phyloP scores from a whole-genome alignment of 2,888 invertebrate species.

The Pocota personata region DNA sequence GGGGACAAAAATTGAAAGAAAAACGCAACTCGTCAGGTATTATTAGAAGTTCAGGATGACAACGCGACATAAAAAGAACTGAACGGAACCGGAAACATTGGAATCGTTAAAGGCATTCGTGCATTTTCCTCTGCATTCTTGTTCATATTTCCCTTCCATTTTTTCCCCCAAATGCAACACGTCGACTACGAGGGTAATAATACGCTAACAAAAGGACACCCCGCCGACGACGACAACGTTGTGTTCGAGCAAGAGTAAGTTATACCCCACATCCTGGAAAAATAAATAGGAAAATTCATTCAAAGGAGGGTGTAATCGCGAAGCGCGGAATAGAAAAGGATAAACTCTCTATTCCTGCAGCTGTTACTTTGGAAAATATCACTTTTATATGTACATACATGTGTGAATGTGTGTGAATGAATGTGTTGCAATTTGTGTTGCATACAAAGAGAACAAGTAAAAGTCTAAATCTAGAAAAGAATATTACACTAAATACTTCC shows the following conservation, averaged over 20 bases:
- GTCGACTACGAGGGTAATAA: constrained; percentile 57
- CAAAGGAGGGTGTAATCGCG: constrained; percentile 2
- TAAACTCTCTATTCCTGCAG: constrained; percentile 12
- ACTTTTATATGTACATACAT: neutral
- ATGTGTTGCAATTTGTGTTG: neutral
- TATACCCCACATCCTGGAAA: neutral
- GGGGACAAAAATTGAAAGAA: constrained; percentile 49
- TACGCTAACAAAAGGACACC: constrained; percentile 47
- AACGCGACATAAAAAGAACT: neutral
- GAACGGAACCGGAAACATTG: constrained; percentile 63
- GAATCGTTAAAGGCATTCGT: constrained; percentile 68
- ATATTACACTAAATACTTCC: neutral
- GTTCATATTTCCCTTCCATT: constrained; percentile 13
- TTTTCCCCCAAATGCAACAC: constrained; percentile 44
- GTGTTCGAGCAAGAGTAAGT: neutral
- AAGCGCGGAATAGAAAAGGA: constrained; percentile 21
- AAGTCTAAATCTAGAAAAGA: neutral
- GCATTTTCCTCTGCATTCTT: constrained; percentile 48
- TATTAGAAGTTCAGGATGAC: constrained; percentile 34
- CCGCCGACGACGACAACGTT: too few species aligned
- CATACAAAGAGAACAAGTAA: constrained; percentile 1
- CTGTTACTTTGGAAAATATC: constrained; percentile 23
- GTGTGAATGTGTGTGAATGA: neutral
- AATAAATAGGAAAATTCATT: neutral
- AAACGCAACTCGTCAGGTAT: constrained; percentile 64